A percentile compares a stretch with the other conserved stretches of the same genome.
These are phyloP conservation scores for Denticeps clupeoides DNA, from an alignment of 2,797 vertebrate species.

Conservation along the genomic window DNA sequence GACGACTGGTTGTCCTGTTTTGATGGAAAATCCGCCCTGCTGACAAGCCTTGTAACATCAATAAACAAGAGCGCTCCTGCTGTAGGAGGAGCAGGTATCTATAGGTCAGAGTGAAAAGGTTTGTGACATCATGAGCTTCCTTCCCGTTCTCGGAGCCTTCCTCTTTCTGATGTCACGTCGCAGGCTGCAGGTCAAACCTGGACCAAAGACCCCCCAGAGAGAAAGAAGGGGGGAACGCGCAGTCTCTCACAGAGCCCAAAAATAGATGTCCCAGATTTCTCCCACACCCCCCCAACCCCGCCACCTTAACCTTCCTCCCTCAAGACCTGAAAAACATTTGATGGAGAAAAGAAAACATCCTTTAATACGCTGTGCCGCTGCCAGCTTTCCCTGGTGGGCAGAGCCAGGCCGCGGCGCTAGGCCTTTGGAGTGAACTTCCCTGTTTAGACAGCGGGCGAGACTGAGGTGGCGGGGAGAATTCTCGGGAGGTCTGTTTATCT, in stretches of 20 bases:
- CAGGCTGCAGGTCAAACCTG: slow-evolving; percentile 38
- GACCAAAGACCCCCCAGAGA: slow-evolving; percentile 33
- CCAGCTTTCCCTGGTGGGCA: slow-evolving; percentile 49
- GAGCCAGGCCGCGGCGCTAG: slow-evolving; percentile 21
- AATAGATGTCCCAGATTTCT: slow-evolving; percentile 10
- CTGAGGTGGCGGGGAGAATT: slow-evolving; percentile 9
- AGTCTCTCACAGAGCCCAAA: neutral
- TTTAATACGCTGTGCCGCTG: slow-evolving; percentile 37
- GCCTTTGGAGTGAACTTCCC: slow-evolving; percentile 43
- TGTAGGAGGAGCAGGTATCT: neutral
- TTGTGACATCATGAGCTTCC: slow-evolving; percentile 24
- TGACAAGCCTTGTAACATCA: too few species aligned
- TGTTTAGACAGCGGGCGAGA: slow-evolving; percentile 33
- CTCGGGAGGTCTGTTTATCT: slow-evolving; percentile 22
- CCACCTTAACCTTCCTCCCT: slow-evolving; percentile 20
- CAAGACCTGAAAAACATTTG: slow-evolving; percentile 44
- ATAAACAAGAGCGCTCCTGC: neutral
- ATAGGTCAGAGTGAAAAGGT: slow-evolving; percentile 10
- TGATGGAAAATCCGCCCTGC: too few species aligned
- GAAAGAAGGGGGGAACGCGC: slow-evolving; percentile 3
- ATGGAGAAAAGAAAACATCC: slow-evolving; percentile 57
- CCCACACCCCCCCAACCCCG: slow-evolving; percentile 29
- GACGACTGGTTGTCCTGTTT: too few species aligned
- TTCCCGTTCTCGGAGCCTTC: slow-evolving; percentile 14
- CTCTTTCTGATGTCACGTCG: slow-evolving; percentile 22